Conservation (phyloP, 2,888 invertebrate genomes). For the Encarsia formosa region DNA sequence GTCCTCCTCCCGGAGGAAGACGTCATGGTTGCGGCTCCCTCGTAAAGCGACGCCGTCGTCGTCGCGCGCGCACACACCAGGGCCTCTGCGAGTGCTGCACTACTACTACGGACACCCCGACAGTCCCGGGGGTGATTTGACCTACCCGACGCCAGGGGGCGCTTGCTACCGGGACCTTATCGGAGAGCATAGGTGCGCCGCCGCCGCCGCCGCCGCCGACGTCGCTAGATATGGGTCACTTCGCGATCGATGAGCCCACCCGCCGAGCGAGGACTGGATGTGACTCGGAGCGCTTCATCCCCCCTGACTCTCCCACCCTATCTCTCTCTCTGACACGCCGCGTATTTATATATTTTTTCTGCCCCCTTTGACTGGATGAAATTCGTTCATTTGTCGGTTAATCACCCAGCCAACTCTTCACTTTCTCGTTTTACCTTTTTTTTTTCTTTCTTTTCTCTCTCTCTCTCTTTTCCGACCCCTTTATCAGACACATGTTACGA, state of each 20-base stretch:
- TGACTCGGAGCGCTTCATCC: not conserved
- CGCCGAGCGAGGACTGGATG: not conserved
- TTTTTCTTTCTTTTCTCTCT: not conserved
- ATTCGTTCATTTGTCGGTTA: not conserved
- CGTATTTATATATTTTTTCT: not conserved
- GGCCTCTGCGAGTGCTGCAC: not conserved
- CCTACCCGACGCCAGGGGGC: not conserved
- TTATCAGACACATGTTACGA: not conserved
- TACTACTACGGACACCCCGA: conserved; percentile 19
- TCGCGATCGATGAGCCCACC: conserved; percentile 45
- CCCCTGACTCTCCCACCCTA: not conserved
- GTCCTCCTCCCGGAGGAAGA: not conserved
- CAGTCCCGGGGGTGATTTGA: conserved; percentile 6
- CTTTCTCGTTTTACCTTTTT: not conserved
- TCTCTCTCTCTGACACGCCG: not conserved
- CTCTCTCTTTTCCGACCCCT: not conserved
- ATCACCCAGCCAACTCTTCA: not conserved
- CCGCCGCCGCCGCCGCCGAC: conserved; percentile 15
- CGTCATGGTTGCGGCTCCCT: not conserved
- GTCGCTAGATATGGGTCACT: conserved; percentile 49
- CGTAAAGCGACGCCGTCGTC: not conserved
- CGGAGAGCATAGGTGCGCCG: not conserved
- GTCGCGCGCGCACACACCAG: not conserved
- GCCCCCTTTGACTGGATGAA: not conserved
- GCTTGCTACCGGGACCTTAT: not conserved